phyloP scores from a whole-genome alignment of 2,888 invertebrate species.

The Cheilosia pagana region DNA sequence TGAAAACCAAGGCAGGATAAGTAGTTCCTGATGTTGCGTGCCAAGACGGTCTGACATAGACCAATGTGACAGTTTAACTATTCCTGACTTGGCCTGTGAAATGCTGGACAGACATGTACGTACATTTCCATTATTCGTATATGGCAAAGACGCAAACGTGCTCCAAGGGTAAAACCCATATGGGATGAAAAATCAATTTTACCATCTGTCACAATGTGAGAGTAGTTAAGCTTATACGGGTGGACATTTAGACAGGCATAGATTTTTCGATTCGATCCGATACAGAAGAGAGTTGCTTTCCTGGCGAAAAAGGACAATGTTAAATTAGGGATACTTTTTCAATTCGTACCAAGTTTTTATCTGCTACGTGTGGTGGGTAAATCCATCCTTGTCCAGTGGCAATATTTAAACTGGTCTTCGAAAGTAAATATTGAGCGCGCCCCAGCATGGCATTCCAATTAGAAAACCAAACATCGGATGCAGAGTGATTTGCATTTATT shows the following conservation, averaged over 20 bases:
- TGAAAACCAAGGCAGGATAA: background rate
- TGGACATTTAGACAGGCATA: slow-evolving; percentile 52
- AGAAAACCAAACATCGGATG: no score
- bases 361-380: no score
- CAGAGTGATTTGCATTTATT: no score
- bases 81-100: slow-evolving; percentile 3
- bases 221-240: slow-evolving; percentile 56
- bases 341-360: background rate
- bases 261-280: slow-evolving; percentile 1
- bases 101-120: slow-evolving; percentile 11
- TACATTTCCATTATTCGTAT: slow-evolving; percentile 27
- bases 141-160: slow-evolving; percentile 13
- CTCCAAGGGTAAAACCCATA: background rate
- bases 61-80: slow-evolving; percentile 25
- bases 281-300: background rate
- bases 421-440: no score
- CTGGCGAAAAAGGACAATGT: background rate
- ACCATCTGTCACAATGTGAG: slow-evolving; percentile 51
- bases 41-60: background rate
- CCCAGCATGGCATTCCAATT: no score
- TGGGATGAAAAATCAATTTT: slow-evolving; percentile 57
- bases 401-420: no score
- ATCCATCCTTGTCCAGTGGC: no score
- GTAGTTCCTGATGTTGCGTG: slow-evolving; percentile 18
- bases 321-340: background rate